phyloP scores from a whole-genome alignment of 2,797 vertebrate species.

The Diceros bicornis region DNA sequence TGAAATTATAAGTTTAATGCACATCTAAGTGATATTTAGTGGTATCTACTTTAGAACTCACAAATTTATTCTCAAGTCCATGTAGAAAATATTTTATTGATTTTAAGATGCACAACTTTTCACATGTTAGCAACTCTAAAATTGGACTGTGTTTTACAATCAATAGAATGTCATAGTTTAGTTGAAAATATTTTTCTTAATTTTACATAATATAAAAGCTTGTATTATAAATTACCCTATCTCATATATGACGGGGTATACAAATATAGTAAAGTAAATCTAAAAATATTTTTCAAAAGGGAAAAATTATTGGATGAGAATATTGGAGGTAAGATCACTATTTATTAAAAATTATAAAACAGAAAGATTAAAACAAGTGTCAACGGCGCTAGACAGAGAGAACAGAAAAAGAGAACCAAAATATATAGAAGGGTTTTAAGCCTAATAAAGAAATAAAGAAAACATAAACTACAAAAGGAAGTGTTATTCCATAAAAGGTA shows the following conservation, averaged over 20 bases:
- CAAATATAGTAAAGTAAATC: neutral
- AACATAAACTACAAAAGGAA: neutral
- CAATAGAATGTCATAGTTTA: neutral
- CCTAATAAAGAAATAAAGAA: neutral
- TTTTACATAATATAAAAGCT: neutral
- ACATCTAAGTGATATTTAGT: neutral
- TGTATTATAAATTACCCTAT: neutral
- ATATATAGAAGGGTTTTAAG: neutral
- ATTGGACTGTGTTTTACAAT: neutral
- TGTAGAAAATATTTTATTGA: neutral
- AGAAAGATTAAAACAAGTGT: slow-evolving; percentile 1
- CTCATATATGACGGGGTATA: neutral
- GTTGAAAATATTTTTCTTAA: neutral
- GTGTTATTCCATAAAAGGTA: neutral
- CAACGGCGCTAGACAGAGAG: neutral
- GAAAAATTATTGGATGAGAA: neutral
- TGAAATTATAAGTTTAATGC: neutral
- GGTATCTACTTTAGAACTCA: neutral
- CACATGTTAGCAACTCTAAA: neutral
- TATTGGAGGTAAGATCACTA: neutral
- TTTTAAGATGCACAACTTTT: neutral
- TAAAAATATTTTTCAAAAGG: slow-evolving; percentile 9
- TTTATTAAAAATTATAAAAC: neutral
- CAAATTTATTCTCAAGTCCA: neutral
- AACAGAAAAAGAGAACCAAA: neutral